Evolutionary conservation across 1,140 invertebrate species (phyloP).

Genomic region (Drosophila seguyi): DNA sequence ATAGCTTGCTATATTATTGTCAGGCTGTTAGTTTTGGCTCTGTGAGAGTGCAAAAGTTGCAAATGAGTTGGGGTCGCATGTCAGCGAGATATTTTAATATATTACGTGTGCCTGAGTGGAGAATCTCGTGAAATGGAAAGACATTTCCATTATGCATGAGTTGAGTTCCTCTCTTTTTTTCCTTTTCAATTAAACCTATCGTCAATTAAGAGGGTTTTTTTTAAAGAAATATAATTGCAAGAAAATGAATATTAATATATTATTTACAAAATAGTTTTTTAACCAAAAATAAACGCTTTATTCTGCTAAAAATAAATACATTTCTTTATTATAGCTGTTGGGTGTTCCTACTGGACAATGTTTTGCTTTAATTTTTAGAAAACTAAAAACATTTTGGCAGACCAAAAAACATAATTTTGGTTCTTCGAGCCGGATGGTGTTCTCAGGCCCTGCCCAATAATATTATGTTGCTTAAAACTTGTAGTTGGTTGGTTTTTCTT

Average conservation of each 20-base stretch:
- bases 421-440: no score
- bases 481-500: no score
- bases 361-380: no score
- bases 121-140: conserved; percentile 12
- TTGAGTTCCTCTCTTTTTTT: background rate
- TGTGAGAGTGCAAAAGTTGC: conserved; percentile 47
- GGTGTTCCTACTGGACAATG: no score
- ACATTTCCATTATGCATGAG: conserved; percentile 25
- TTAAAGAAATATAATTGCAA: background rate
- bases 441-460: no score
- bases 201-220: background rate
- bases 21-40: conserved; percentile 52
- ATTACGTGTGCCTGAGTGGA: conserved; percentile 46
- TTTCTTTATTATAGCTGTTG: background rate
- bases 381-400: no score
- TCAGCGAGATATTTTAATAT: conserved; percentile 52
- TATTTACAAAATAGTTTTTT: background rate
- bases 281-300: background rate
- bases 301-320: background rate
- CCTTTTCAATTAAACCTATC: background rate
- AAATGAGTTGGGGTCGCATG: conserved; percentile 51
- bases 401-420: no score
- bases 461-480: no score
- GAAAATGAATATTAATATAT: background rate
- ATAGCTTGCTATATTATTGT: conserved; percentile 58